phyloP scores from a whole-genome alignment of 2,113 vertebrate genomes.

The Ctenomys sociabilis region DNA sequence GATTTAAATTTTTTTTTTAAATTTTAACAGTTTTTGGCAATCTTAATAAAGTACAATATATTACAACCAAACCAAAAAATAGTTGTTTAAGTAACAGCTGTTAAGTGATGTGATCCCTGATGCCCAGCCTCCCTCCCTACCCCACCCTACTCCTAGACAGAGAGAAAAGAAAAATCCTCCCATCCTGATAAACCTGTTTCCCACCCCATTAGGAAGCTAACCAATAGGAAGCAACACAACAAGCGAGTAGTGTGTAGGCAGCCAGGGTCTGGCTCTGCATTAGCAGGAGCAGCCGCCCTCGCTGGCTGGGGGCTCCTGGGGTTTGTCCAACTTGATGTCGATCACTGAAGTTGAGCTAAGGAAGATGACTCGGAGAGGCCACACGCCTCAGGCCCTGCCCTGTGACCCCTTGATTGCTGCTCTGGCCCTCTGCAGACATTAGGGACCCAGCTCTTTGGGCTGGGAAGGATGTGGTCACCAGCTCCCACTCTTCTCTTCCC shows the following conservation, averaged over 20 bases:
- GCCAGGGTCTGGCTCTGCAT: conserved; percentile 81
- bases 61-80: conserved; percentile 90
- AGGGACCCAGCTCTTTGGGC: background rate
- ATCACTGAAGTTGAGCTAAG: conserved; percentile 92
- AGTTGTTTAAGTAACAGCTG: conserved; percentile 85
- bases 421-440: background rate
- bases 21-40: conserved; percentile 90
- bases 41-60: conserved; percentile 93
- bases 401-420: background rate
- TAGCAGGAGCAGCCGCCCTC: conserved; percentile 95
- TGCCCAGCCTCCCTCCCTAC: conserved; percentile 78
- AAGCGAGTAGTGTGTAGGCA: conserved; percentile 89
- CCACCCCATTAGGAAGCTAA: conserved; percentile 88
- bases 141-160: conserved; percentile 80
- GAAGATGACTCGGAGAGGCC: conserved; percentile 65
- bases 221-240: conserved; percentile 93
- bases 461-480: background rate
- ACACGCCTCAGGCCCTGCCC: background rate
- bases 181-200: conserved; percentile 87
- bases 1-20: conserved; percentile 85
- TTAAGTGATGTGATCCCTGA: conserved; percentile 81
- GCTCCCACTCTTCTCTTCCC: background rate
- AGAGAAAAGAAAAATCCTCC: conserved; percentile 86
- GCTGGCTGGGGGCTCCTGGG: conserved; percentile 91
- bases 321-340: conserved; percentile 95